phyloP scores from a whole-genome alignment of 1,140 invertebrate species.

The Cecropterus lyciades region DNA sequence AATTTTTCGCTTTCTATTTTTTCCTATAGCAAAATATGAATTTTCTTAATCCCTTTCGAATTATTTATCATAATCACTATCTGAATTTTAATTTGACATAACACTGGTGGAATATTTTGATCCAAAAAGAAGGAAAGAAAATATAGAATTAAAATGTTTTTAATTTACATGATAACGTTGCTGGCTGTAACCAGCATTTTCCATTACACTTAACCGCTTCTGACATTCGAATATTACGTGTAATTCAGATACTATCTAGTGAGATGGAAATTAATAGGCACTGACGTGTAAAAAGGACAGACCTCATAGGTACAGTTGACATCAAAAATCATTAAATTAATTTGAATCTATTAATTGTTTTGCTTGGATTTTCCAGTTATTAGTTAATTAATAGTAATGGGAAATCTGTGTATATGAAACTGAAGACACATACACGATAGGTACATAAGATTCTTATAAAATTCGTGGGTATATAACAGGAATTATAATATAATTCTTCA shows the following conservation, averaged over 20 bases:
- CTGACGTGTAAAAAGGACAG: conserved; percentile 38
- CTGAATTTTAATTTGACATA: neutral
- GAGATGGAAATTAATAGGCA: conserved; percentile 42
- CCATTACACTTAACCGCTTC: conserved; percentile 26
- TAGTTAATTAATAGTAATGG: too few species aligned
- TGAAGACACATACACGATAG: too few species aligned
- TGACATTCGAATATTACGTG: conserved; percentile 33
- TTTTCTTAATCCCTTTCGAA: too few species aligned
- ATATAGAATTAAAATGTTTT: conserved; percentile 14
- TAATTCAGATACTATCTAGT: conserved; percentile 36
- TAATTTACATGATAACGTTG: conserved; percentile 18
- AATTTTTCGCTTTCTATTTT: too few species aligned
- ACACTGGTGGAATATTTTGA: neutral
- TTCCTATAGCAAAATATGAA: too few species aligned
- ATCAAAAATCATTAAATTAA: neutral
- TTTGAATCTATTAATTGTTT: too few species aligned
- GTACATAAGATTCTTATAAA: too few species aligned
- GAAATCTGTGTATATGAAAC: too few species aligned
- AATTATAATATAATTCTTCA: too few species aligned
- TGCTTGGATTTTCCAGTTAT: too few species aligned
- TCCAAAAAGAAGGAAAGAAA: neutral
- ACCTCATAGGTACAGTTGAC: conserved; percentile 17
- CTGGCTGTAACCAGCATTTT: conserved; percentile 11
- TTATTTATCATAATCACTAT: too few species aligned
- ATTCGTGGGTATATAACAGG: too few species aligned